Conservation (phyloP, 2,113 vertebrate genomes). For the Oreochromis aureus region DNA sequence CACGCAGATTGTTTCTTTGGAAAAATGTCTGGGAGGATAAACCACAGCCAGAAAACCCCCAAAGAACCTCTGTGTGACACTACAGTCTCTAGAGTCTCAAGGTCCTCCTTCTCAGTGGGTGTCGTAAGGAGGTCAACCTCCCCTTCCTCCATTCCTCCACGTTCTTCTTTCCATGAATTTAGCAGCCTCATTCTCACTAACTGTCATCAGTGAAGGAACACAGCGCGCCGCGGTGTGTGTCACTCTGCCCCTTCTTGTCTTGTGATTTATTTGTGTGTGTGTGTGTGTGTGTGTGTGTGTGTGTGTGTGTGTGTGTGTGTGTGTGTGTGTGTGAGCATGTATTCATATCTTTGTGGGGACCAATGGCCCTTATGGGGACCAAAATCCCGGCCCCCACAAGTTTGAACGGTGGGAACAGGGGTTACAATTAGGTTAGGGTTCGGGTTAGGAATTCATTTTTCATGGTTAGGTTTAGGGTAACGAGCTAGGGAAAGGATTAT, state of each 20-base stretch:
- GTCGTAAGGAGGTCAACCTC: not conserved
- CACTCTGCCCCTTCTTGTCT: slow-evolving; percentile 3
- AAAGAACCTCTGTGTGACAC: not conserved
- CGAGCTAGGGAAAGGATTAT: not conserved
- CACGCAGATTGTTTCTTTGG: not conserved
- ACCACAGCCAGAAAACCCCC: not conserved
- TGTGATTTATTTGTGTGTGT: not conserved
- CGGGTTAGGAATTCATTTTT: not conserved
- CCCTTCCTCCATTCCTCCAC: not conserved
- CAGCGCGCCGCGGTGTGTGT: not conserved
- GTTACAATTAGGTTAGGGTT: not conserved
- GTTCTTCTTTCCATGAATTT: not conserved
- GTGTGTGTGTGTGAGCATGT: not conserved
- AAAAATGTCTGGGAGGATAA: not conserved
- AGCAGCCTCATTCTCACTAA: not conserved
- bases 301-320: too few relatives aligned
- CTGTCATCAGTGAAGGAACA: not conserved
- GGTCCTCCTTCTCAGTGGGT: not conserved
- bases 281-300: not conserved
- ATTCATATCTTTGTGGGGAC: not conserved
- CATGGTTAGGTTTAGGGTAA: not conserved
- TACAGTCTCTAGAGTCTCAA: not conserved
- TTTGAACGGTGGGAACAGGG: not conserved
- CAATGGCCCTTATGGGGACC: not conserved
- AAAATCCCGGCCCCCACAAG: not conserved